phyloP scores from a whole-genome alignment of 2,888 invertebrate genomes.

The Deilephila elpenor region DNA sequence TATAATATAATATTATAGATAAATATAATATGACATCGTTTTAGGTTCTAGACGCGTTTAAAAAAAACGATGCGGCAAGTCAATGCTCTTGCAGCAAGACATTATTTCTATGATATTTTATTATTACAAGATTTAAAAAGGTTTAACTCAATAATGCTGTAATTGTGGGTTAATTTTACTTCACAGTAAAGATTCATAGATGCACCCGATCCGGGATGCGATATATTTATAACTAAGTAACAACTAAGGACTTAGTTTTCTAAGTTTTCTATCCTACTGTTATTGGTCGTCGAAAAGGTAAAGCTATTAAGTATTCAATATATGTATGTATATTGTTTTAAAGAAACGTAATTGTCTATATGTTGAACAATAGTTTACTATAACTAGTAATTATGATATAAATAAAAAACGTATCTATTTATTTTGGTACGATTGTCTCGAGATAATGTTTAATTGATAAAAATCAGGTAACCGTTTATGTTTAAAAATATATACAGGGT shows the following conservation, averaged over 20 bases:
- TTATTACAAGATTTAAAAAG: not conserved
- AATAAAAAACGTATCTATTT: not conserved
- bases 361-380: not conserved
- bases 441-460: not conserved
- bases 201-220: constrained; percentile 1
- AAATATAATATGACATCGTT: too few relatives aligned
- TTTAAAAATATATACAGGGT: not conserved
- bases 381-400: not conserved
- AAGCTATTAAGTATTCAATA: constrained; percentile 44
- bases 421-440: not conserved
- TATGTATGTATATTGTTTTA: constrained; percentile 34
- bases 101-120: not conserved
- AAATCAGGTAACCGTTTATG: not conserved
- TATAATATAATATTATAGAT: too few relatives aligned
- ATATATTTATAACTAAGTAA: constrained; percentile 18
- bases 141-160: not conserved
- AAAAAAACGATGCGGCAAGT: too few relatives aligned
- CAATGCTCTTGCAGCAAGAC: too few relatives aligned
- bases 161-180: not conserved
- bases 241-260: not conserved
- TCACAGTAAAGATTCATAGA: not conserved
- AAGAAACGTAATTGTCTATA: not conserved
- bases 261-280: constrained; percentile 40
- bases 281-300: constrained; percentile 52
- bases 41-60: too few relatives aligned